Base-by-base conservation (phyloP, 37 sponge, comb jelly and placozoan genomes). In the Ephydatia muelleri region DNA sequence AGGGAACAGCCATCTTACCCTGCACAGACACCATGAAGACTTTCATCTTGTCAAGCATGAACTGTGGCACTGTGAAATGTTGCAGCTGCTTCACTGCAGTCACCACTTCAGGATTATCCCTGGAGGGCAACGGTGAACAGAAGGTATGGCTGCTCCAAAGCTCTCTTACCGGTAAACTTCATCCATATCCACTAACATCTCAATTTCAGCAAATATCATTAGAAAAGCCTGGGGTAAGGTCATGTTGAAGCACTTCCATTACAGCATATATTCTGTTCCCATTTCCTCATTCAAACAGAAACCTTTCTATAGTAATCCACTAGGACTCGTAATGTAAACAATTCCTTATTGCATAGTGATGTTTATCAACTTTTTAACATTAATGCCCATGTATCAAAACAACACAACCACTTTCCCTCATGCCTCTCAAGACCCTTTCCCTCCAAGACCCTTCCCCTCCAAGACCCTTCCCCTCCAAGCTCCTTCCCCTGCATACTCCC, bases 31-130 rank as follows among this genome's bases (percentile, higher is more conserved):
- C 76, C 78, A 94, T 89, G 82, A 88, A 85, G 25, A 82, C 81
- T 47, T 90, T 84, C 84, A 94, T 89, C 40, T 94, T 94, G 14
- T 87, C 83, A 37, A 90, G 40, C 85, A 94, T 88, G 69, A 94
- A 94, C 77, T 76, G 77, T 6, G 94, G 94, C n/a, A 94, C 79
- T 28, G 65, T 69, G 80, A 94, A 94, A 19, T 79, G 78, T 73
- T 94, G 85, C 2, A 94, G 82, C 40, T 79, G 79, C 12, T 27
- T 22, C 12, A 93, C 90, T 12, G 82, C 82, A 21, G 27, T 5
- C 30, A 73, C 66, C 11, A 93, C 71, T 5, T 85, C 90, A 11
- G 65, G 30, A 73, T 86, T 89, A 66, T 93, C 84, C 66, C 93
- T 93, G 75, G 27, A 71, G 9, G 30, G 25, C 8, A 70, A 14